Evolutionary conservation across 2,797 vertebrate species (phyloP).

Genomic region (Myiothlypis coronata): DNA sequence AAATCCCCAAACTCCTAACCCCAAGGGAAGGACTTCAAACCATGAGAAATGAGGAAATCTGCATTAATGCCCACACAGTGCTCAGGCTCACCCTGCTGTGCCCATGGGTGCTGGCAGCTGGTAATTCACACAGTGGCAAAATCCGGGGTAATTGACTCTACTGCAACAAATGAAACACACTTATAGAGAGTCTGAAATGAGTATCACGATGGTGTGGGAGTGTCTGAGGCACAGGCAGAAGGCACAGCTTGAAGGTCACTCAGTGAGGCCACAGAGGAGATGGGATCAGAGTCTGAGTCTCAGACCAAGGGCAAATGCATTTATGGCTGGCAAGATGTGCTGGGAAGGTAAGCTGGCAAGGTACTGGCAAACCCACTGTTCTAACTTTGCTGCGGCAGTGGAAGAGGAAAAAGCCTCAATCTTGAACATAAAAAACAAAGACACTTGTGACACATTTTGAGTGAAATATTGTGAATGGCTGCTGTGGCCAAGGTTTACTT

Average conservation of each 20-base stretch:
- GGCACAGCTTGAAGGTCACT: neutral
- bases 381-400: neutral
- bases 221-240: neutral
- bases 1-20: neutral
- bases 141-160: neutral
- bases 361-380: neutral
- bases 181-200: neutral
- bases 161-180: neutral
- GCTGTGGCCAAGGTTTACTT: neutral
- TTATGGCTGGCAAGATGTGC: rapidly evolving
- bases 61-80: neutral
- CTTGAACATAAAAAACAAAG: neutral
- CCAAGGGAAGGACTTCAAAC: constrained; percentile 11
- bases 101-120: neutral
- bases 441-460: neutral
- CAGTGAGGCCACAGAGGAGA: neutral
- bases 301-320: neutral
- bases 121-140: neutral
- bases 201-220: neutral
- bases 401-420: neutral
- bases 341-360: neutral
- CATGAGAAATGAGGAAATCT: neutral
- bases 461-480: neutral
- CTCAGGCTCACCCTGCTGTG: neutral
- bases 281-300: neutral